Evolutionary conservation across 2,888 invertebrate species (phyloP).

Genomic region (Byasa hedistus): DNA sequence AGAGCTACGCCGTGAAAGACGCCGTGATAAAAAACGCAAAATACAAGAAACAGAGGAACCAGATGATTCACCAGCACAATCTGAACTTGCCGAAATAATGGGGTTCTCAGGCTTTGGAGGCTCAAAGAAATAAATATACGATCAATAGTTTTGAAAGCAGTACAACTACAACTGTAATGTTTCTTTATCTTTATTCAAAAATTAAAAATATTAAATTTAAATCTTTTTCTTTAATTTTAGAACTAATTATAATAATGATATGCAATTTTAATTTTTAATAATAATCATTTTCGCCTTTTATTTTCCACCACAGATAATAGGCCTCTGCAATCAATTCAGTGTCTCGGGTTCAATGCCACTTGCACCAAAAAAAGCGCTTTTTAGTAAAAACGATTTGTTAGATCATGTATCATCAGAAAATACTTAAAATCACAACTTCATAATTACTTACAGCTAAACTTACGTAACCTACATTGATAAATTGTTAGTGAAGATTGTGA

Average conservation of each 20-base stretch:
- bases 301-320: no score
- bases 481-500: not conserved
- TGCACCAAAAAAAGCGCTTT: no score
- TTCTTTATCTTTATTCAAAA: not conserved
- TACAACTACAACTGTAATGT: not conserved
- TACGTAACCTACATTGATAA: no score
- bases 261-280: no score
- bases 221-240: not conserved
- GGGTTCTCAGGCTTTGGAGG: constrained; percentile 96
- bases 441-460: no score
- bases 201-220: not conserved
- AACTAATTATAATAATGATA: no score
- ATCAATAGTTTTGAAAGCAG: not conserved
- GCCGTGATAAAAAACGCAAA: constrained; percentile 93
- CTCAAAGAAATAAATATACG: constrained; percentile 83
- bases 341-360: no score
- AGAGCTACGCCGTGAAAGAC: constrained; percentile 91
- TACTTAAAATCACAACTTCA: no score
- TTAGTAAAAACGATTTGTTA: no score
- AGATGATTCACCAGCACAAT: constrained; percentile 76
- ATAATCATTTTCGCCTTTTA: no score
- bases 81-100: constrained; percentile 94
- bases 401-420: no score
- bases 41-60: constrained; percentile 82
- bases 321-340: no score